Evolutionary conservation across 2,113 vertebrate species (phyloP).

Genomic region (Salvelinus fontinalis): DNA sequence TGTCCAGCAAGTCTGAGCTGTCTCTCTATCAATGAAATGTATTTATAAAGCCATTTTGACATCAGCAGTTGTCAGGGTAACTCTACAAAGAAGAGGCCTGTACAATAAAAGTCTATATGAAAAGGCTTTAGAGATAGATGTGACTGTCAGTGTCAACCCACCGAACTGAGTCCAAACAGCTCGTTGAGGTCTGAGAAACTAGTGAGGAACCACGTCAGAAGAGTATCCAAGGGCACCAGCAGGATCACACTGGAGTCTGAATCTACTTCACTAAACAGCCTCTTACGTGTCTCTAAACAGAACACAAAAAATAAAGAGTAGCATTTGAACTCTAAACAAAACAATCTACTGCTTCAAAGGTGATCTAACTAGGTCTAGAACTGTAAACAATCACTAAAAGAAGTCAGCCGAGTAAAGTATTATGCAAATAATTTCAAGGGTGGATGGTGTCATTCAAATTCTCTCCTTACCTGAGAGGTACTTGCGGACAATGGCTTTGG

Average conservation of each 20-base stretch:
- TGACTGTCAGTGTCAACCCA: conserved; percentile 35
- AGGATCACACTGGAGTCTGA: conserved; percentile 80
- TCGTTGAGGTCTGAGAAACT: conserved; percentile 72
- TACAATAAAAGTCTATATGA: background rate
- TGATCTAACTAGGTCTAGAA: background rate
- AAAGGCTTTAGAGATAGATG: too few relatives aligned
- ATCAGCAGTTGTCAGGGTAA: background rate
- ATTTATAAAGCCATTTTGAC: background rate
- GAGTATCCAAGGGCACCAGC: conserved; percentile 82
- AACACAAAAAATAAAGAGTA: background rate
- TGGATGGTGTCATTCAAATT: background rate
- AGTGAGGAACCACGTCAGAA: conserved; percentile 78
- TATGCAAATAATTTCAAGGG: background rate
- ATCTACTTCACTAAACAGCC: conserved; percentile 71
- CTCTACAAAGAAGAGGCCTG: background rate
- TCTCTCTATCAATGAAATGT: conserved; percentile 51
- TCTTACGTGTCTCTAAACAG: conserved; percentile 76
- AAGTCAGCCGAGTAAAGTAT: background rate
- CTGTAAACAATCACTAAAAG: background rate
- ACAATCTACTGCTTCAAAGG: background rate
- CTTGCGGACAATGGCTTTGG: conserved; percentile 69
- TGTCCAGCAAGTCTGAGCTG: conserved; percentile 63
- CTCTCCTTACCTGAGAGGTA: conserved; percentile 74
- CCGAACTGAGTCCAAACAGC: conserved; percentile 73
- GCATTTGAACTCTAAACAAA: too few relatives aligned